Evolutionary conservation across 2,888 invertebrate genomes (phyloP), one percentile per base, ranked within the genome.

Genomic region (Ischnura elegans): DNA sequence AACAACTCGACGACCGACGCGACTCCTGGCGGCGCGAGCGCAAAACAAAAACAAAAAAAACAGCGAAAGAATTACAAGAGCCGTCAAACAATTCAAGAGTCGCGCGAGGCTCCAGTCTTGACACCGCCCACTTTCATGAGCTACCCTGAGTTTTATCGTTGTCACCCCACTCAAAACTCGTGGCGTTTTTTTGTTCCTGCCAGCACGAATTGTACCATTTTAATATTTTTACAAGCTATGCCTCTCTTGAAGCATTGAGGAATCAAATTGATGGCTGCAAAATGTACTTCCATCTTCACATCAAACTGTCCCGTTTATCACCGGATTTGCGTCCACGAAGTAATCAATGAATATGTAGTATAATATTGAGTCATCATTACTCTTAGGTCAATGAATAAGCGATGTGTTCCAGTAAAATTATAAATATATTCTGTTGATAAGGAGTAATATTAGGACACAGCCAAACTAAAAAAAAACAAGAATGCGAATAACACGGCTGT

Each of bases 71-170:
- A 87, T 87, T 10, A 76, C 45, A 55, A 61, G 61, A 61, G 90
- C 61, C 90, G 43, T 90, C 90, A 66, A 90, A 90, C 55, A 43
- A 47, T 87, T 55, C 87, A 51, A n/a, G 36, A 51, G 51, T 47
- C n/a, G 76, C 76, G n/a, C 47, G 45, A 61, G 61, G 43, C 61
- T 61, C n/a, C 61, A 6, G 61, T 21, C 87, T 87, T 51, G 55
- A 51, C 51, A 51, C 55, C 87, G 36, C 55, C 21, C 55, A 29
- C 61, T 61, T 61, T 42, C 47, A 51, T 46, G 13, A 29, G 47
- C 87, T 16, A 25, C 55, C 42, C 25, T 19, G 19, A 21, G 55
- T 55, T 55, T 87, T 87, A 87, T 87, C 51, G 36, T 55, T 55
- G 42, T 16, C 87, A 87, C 51, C 51, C 87, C 2, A 42, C 51